Conservation (phyloP, 2,888 invertebrate genomes). For the Epinotia nisella region DNA sequence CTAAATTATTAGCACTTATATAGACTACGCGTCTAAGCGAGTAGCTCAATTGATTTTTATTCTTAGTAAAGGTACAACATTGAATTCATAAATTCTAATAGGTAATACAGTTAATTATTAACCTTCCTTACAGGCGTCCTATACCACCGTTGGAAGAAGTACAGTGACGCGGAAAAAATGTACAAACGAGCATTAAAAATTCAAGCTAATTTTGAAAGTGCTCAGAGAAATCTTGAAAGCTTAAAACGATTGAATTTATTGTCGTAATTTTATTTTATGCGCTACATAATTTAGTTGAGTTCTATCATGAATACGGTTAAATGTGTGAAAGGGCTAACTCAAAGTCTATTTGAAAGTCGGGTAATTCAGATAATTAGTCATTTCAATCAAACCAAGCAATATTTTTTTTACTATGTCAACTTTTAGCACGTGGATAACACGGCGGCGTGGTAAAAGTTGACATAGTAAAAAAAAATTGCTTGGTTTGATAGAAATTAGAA, state of each 20-base stretch:
- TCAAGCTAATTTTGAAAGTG: conserved; percentile 88
- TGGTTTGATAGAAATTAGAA: too few species aligned
- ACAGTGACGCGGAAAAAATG: conserved; percentile 88
- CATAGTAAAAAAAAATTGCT: too few species aligned
- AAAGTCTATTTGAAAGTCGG: too few species aligned
- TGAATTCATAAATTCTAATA: neutral
- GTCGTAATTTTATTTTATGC: neutral
- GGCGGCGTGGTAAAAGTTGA: too few species aligned
- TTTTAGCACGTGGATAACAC: too few species aligned
- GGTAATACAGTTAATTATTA: neutral
- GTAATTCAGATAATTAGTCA: too few species aligned
- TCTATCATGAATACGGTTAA: neutral
- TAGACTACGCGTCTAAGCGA: too few species aligned
- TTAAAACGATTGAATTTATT: conserved; percentile 50
- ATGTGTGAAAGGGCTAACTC: neutral
- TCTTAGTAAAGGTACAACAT: too few species aligned
- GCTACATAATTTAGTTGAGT: neutral
- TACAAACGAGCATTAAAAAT: conserved; percentile 90
- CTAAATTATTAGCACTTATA: neutral
- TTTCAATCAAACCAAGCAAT: too few species aligned
- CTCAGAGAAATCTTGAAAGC: conserved; percentile 87
- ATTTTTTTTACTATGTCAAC: too few species aligned
- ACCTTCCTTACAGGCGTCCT: conserved; percentile 88
- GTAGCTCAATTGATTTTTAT: too few species aligned
- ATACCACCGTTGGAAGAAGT: conserved; percentile 96